Evolutionary conservation across 2,888 invertebrate species (phyloP).

Genomic region (Tridacna crocea): DNA sequence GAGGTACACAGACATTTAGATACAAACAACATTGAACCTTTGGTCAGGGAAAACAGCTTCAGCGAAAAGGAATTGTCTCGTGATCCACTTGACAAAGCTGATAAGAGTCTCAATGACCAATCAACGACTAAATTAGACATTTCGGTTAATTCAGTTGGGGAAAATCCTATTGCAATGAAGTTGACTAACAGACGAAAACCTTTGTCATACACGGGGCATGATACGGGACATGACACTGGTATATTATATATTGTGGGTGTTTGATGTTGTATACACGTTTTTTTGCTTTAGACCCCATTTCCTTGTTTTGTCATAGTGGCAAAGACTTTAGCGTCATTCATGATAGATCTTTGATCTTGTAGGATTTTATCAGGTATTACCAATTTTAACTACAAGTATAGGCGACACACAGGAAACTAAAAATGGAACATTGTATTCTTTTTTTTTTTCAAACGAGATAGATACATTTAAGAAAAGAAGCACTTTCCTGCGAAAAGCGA

Average conservation of each 20-base stretch:
- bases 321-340: neutral
- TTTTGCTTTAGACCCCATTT: neutral
- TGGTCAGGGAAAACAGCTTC: neutral
- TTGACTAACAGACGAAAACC: slow-evolving; percentile 48
- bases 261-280: neutral
- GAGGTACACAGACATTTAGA: neutral
- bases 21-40: neutral
- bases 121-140: neutral
- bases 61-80: neutral
- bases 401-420: no score
- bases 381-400: no score
- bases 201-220: slow-evolving; percentile 35
- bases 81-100: neutral
- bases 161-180: slow-evolving; percentile 47
- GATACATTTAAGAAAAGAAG: no score
- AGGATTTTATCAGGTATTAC: neutral
- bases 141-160: slow-evolving; percentile 22
- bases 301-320: neutral
- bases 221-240: neutral
- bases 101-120: slow-evolving; percentile 10
- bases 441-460: no score
- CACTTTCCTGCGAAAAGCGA: no score
- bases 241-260: neutral
- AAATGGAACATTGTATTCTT: no score
- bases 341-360: neutral